Evolutionary conservation across 2,797 vertebrate species (phyloP), one percentile per base, ranked within the genome.

Genomic region (Masticophis lateralis): DNA sequence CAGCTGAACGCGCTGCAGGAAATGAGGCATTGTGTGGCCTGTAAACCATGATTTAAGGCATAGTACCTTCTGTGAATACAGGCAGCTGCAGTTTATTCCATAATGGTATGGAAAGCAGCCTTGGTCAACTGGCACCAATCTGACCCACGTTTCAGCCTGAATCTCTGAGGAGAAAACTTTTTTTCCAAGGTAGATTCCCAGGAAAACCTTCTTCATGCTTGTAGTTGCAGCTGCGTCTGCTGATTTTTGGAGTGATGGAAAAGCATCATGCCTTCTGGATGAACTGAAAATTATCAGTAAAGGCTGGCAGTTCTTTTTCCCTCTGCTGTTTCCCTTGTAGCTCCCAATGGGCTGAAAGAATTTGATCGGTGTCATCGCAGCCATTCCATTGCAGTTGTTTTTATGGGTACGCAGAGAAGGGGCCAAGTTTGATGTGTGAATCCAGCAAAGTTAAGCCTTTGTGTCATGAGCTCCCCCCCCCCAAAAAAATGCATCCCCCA

Each of bases 401-500:
- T 91, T 63, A 63, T 47, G 90, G 57, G 69, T 43, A 56, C 27
- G 1, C 55, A 91, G 60, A 56, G 88, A 93, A 89, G 11, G 51
- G 51, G 51, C 66, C 57, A 55, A 3, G 79, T 28, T 90, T 89
- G 51, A n/a, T 79, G 90, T 60, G 74, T 91, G 74, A 94, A 47
- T 27, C 60, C 32, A 87, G 91, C 4, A 83, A 94, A 93, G 89
- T 25, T 93, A 60, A 61, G 91, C 20, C 10, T 95, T 28, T 7
- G 11, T 25, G 79, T 94, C 90, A 18, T 37, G 86, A 53, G 79
- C 91, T 92, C 95, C 91, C 53, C 53, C 56, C 4, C 55, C 16
- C 0, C 94, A 93, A 74, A 47, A 63, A 7, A 90, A 69, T 95
- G 93, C 92, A 94, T 93, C 59, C 61, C 69, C 51, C 87, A 90